These are phyloP conservation scores for Pedionomus torquatus DNA, from an alignment of 2,113 vertebrate species.

Conservation along the genomic window DNA sequence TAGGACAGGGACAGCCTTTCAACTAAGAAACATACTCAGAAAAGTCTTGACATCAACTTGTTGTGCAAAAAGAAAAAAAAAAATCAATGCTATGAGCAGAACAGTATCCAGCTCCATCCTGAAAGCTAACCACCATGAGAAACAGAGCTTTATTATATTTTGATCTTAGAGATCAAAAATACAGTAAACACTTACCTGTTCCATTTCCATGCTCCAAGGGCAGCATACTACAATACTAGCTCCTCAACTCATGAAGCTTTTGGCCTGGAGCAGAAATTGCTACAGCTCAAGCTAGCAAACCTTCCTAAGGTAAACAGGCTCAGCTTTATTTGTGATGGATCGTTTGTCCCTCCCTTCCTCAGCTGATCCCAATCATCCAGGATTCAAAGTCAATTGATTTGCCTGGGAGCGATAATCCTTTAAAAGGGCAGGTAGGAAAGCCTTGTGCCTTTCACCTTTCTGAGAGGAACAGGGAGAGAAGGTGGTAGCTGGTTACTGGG, in stretches of 20 bases:
- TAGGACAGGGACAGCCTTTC: rapidly evolving
- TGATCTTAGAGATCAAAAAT: neutral
- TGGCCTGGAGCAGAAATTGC: rapidly evolving
- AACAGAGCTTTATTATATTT: neutral
- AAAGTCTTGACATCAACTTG: neutral
- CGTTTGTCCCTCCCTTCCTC: neutral
- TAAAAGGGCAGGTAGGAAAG: neutral
- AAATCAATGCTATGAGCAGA: neutral
- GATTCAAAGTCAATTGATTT: neutral
- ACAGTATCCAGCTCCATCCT: neutral
- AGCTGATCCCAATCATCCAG: neutral
- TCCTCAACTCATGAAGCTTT: neutral
- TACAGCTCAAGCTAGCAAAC: rapidly evolving
- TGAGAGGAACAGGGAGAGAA: rapidly evolving
- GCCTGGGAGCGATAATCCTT: neutral
- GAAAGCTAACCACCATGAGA: neutral
- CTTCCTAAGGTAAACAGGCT: rapidly evolving
- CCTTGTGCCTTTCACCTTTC: rapidly evolving
- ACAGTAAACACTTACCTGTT: neutral
- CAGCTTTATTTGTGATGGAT: neutral
- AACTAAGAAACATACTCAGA: neutral
- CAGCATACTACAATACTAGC: rapidly evolving
- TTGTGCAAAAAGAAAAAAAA: neutral
- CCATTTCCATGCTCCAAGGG: rapidly evolving
- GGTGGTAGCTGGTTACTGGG: rapidly evolving